Conservation (phyloP, 2,113 vertebrate genomes). For the Rhinichthys klamathensis region DNA sequence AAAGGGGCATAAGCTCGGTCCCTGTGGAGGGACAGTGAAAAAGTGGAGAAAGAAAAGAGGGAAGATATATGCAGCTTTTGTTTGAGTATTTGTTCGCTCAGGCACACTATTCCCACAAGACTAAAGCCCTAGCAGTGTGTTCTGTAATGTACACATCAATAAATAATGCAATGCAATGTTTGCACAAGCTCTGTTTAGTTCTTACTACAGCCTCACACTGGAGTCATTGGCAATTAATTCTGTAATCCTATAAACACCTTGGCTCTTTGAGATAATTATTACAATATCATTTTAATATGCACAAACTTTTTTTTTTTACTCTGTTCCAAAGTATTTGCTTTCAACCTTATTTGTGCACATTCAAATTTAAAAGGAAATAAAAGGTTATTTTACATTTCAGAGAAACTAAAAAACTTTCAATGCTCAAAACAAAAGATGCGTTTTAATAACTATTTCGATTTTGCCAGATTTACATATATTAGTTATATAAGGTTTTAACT, state of each 20-base stretch:
- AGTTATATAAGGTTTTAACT: neutral
- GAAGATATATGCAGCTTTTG: constrained; percentile 34
- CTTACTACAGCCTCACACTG: constrained; percentile 32
- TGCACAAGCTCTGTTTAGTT: constrained; percentile 47
- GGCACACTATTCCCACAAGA: constrained; percentile 47
- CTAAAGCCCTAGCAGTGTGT: constrained; percentile 38
- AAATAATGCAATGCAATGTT: constrained; percentile 58
- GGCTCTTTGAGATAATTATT: constrained; percentile 40
- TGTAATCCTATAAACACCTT: constrained; percentile 43
- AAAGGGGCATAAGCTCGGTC: constrained; percentile 36
- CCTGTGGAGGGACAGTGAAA: neutral
- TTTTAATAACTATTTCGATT: no score
- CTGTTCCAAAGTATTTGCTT: neutral
- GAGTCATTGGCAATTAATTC: constrained; percentile 52
- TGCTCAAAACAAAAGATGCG: neutral
- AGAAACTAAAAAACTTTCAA: neutral
- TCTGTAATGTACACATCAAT: constrained; percentile 57
- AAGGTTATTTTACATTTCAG: neutral
- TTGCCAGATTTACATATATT: neutral
- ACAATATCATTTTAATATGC: neutral
- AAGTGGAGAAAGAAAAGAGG: constrained; percentile 24
- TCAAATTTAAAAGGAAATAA: neutral
- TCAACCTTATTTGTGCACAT: neutral
- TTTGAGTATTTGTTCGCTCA: constrained; percentile 33
- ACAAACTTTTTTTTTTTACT: neutral